A percentile compares a stretch with the other conserved stretches of the same genome.
These are phyloP conservation scores for Eristalis pertinax DNA, from an alignment of 2,888 invertebrate genomes.

Conservation along the genomic window DNA sequence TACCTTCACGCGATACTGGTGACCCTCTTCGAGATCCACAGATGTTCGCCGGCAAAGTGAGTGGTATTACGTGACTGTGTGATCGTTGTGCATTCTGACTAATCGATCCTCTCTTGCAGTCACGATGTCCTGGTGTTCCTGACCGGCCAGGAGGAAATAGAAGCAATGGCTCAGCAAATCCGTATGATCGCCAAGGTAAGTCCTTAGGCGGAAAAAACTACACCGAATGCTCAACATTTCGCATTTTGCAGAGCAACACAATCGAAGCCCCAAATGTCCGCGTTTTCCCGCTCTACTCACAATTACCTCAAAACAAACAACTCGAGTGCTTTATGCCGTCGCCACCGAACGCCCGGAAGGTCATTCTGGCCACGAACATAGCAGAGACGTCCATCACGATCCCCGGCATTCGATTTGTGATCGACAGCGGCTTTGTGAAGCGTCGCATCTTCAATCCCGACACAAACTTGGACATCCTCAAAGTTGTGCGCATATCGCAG, in stretches of 20 bases:
- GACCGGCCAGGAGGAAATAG: conserved; percentile 98
- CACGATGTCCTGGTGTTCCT: conserved; percentile 96
- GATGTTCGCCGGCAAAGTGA: conserved; percentile 90
- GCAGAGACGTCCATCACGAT: conserved; percentile 99
- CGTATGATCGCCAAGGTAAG: conserved; percentile 86
- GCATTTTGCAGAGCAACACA: conserved; percentile 82
- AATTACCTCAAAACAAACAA: conserved; percentile 92
- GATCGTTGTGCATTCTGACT: background rate
- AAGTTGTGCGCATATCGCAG: conserved; percentile 91
- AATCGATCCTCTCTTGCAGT: conserved; percentile 82
- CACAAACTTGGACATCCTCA: conserved; percentile 92
- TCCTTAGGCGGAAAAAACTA: background rate
- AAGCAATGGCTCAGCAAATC: conserved; percentile 89
- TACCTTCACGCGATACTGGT: conserved; percentile 92
- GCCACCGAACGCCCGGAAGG: conserved; percentile 90
- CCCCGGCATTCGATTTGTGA: conserved; percentile 93
- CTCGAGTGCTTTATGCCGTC: conserved; percentile 91
- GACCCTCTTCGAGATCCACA: conserved; percentile 94
- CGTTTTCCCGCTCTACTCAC: conserved; percentile 95
- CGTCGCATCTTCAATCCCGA: conserved; percentile 90
- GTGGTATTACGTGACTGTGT: conserved; percentile 74
- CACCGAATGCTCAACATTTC: background rate
- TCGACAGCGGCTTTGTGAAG: conserved; percentile 96
- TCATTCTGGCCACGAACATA: conserved; percentile 97
- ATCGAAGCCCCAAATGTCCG: conserved; percentile 86